Conservation (phyloP, 2,888 invertebrate species). For the Troglohyphantes excavatus region DNA sequence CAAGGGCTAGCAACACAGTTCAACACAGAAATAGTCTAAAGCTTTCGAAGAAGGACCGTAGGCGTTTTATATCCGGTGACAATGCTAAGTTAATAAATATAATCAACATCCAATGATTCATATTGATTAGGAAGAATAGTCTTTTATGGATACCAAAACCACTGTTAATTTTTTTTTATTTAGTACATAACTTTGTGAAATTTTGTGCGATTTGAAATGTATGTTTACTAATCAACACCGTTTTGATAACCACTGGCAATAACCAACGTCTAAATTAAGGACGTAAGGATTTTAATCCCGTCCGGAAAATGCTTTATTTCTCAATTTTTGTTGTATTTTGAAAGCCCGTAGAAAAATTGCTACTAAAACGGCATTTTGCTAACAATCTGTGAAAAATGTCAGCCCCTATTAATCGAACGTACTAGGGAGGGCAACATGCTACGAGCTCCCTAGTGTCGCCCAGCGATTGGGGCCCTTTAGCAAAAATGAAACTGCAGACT, state of each 20-base stretch:
- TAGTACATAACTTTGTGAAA: background rate
- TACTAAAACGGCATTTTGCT: constrained; percentile 75
- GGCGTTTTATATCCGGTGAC: background rate
- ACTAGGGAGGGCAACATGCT: constrained; percentile 19
- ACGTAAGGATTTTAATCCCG: constrained; percentile 53
- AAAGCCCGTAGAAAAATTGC: constrained; percentile 75
- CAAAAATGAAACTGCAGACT: constrained; percentile 68
- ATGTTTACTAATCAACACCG: constrained; percentile 42
- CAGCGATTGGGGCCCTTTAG: constrained; percentile 31
- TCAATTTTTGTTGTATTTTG: constrained; percentile 52
- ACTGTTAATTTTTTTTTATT: no score
- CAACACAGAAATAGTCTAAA: background rate
- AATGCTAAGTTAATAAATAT: background rate
- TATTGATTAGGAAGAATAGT: background rate
- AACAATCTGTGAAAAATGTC: constrained; percentile 71
- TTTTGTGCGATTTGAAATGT: constrained; percentile 38
- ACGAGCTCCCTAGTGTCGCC: constrained; percentile 7
- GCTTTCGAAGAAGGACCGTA: background rate
- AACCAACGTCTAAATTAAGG: constrained; percentile 64
- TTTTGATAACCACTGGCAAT: constrained; percentile 75
- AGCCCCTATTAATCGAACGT: constrained; percentile 41
- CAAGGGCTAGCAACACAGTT: background rate
- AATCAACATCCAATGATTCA: background rate
- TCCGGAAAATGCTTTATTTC: constrained; percentile 52
- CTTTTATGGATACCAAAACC: no score